Base-by-base conservation (phyloP, 2,797 vertebrate species). In the Perodicticus potto region DNA sequence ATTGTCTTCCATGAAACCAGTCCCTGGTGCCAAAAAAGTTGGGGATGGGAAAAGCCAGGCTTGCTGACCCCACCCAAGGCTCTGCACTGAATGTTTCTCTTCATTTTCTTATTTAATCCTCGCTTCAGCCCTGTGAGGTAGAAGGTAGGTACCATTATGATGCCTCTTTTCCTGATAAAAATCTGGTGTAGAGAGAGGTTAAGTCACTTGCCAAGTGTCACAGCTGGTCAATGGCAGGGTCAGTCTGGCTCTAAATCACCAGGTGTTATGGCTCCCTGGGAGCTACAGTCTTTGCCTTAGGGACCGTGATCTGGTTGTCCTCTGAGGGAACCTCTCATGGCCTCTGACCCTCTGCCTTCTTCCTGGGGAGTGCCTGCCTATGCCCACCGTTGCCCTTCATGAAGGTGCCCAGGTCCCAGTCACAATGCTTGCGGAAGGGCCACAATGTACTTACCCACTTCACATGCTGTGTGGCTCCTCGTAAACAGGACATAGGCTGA, bases 171-270 rank as follows among this genome's bases (percentile, higher is more conserved):
- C 45, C 37, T 27, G 57, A 43, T n/a, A 37, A 67, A 77, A 77
- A 37, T 72, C 80, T 69, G 25, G 73, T 22, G 20, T 69, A 87
- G 45, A 90, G 45, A 88, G 29, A 83, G 12, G 43, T 73, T 74
- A 93, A 63, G n/a, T 86, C 53, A 70, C 19, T 67, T 43, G 13
- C 45, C 57, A 22, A 74, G n/a, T 67, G 23, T 70, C 63, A 69
- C 27, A 70, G 37, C 53, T 78, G 27, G 32, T n/a, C 34, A 32
- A 25, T n/a, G 17, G 13, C 29, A 72, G 43, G 49, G 3, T n/a
- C 32, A n/a, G 70, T 59, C 34, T 89, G 72, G 17, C 37, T 77
- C 13, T 74, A 65, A 74, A 55, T 19, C 53, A 61, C 11, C 20
- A 80, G 25, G 55, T 29, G 0, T 49, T 43, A 7, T 63, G 63